Percentiles rank a stretch among this genome's conserved stretches.
phyloP scores from a whole-genome alignment of 2,888 invertebrate genomes.

The Hetaerina titia region DNA sequence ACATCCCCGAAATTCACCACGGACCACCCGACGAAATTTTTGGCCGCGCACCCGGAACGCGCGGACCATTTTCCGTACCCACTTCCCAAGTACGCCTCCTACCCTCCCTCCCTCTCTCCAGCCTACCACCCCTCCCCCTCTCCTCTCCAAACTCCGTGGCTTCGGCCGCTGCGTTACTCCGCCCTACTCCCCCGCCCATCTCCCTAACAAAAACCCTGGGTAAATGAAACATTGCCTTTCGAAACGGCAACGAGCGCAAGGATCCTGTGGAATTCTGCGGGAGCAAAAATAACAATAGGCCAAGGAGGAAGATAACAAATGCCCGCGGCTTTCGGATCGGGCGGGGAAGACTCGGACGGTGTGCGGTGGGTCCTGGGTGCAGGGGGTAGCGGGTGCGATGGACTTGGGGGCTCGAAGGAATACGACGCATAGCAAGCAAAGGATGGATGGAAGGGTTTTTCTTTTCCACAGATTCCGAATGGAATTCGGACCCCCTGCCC shows the following conservation, averaged over 20 bases:
- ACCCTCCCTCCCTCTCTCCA: too few species aligned
- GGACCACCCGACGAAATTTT: too few species aligned
- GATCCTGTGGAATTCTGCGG: neutral
- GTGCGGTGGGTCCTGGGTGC: neutral
- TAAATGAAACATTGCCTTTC: neutral
- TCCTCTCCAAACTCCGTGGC: neutral
- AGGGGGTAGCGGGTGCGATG: neutral
- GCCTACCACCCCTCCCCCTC: neutral
- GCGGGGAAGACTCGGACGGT: too few species aligned
- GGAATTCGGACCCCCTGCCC: neutral
- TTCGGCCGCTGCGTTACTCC: neutral
- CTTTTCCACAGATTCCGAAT: neutral
- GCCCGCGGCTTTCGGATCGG: neutral
- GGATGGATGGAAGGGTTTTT: constrained; percentile 3
- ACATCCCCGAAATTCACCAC: too few species aligned
- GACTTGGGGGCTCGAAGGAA: neutral
- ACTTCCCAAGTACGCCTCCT: too few species aligned
- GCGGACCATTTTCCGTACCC: too few species aligned
- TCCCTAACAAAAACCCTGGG: neutral
- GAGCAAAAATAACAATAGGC: constrained; percentile 27
- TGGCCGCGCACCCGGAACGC: too few species aligned
- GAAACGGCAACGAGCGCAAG: neutral
- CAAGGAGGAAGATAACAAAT: neutral
- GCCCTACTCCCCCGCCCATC: neutral
- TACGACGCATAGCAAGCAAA: neutral